These are phyloP conservation scores for Petrocephalus schoutedeni DNA, from an alignment of 2,797 vertebrate species.

Conservation along the genomic window DNA sequence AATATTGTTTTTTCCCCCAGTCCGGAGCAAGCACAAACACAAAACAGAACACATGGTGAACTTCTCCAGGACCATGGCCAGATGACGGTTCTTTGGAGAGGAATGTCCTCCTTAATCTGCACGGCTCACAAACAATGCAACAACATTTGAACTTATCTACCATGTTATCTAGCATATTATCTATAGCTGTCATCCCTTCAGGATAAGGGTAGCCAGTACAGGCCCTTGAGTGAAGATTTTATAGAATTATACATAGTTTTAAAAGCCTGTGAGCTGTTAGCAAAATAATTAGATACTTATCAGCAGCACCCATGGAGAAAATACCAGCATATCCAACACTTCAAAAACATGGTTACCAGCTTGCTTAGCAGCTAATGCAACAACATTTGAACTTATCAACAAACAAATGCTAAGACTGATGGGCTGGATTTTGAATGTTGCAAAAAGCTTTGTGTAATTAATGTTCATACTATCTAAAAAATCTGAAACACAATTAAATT, in stretches of 20 bases:
- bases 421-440: background rate
- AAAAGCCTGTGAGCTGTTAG: background rate
- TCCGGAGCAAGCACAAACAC: background rate
- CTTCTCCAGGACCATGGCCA: background rate
- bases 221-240: background rate
- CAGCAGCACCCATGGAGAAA: background rate
- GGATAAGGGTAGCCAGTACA: background rate
- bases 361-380: background rate
- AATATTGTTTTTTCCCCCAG: background rate
- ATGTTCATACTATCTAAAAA: background rate
- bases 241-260: background rate
- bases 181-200: background rate
- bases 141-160: too few relatives aligned
- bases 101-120: background rate
- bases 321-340: background rate
- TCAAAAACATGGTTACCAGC: background rate
- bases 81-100: background rate
- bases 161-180: background rate
- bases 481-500: background rate
- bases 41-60: too few relatives aligned
- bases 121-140: background rate
- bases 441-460: background rate
- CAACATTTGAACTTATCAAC: background rate
- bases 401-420: background rate
- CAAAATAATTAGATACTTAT: background rate